phyloP scores from a whole-genome alignment of 2,888 invertebrate species.

The Patella depressa region DNA sequence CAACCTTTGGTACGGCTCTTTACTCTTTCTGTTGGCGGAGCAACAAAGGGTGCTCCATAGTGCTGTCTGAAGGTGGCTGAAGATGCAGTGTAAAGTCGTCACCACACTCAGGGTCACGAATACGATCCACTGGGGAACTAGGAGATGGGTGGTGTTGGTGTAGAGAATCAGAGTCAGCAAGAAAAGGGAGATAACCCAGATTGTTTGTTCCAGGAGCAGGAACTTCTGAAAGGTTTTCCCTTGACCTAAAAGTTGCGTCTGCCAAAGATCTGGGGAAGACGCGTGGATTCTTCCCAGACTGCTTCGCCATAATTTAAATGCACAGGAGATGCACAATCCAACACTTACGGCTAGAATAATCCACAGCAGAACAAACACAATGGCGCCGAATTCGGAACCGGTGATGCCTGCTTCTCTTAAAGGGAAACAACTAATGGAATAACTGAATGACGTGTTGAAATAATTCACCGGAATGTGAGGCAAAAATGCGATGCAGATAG shows the following conservation, averaged over 20 bases:
- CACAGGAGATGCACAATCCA: constrained; percentile 44
- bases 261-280: constrained; percentile 59
- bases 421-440: constrained; percentile 51
- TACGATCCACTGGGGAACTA: constrained; percentile 47
- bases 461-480: constrained; percentile 49
- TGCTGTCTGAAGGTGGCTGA: constrained; percentile 48
- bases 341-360: constrained; percentile 36
- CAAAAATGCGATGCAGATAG: constrained; percentile 44
- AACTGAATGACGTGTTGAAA: constrained; percentile 37
- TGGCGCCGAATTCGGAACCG: constrained; percentile 49
- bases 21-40: constrained; percentile 42
- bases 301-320: constrained; percentile 54
- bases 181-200: constrained; percentile 38
- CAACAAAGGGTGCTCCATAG: constrained; percentile 55
- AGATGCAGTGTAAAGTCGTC: constrained; percentile 44
- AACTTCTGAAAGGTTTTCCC: constrained; percentile 49
- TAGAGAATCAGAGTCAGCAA: constrained; percentile 48
- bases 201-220: constrained; percentile 41
- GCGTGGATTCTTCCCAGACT: constrained; percentile 56
- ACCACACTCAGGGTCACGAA: constrained; percentile 41
- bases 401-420: constrained; percentile 43
- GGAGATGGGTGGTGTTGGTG: constrained; percentile 34
- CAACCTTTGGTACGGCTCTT: constrained; percentile 57
- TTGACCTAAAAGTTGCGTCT: constrained; percentile 51
- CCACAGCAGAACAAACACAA: constrained; percentile 50